These are phyloP conservation scores for Ericerus pela DNA, from an alignment of 1,140 invertebrate genomes.

Conservation along the genomic window DNA sequence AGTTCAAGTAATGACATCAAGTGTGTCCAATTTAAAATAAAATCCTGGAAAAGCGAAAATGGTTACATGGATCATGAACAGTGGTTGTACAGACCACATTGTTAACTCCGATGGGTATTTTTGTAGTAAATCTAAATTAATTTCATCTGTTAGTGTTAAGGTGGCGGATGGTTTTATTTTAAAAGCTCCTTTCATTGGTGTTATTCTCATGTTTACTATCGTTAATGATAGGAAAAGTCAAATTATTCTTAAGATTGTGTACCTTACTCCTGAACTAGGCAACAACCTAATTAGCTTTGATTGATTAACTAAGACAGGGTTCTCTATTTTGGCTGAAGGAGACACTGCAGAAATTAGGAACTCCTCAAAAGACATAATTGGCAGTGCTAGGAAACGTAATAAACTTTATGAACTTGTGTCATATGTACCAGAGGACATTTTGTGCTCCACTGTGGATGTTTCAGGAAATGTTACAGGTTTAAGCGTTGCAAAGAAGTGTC, in stretches of 20 bases:
- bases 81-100: no score
- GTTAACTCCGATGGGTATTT: no score
- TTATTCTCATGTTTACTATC: slow-evolving; percentile 17
- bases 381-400: no score
- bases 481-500: slow-evolving; percentile 15
- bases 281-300: slow-evolving; percentile 21
- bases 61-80: no score
- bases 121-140: slow-evolving; percentile 18
- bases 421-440: neutral
- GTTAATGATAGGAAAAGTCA: slow-evolving; percentile 15
- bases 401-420: slow-evolving; percentile 9
- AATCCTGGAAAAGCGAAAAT: no score
- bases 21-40: no score
- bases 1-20: no score
- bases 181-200: slow-evolving; percentile 16
- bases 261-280: slow-evolving; percentile 7
- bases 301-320: no score
- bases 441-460: neutral
- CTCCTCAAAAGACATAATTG: neutral
- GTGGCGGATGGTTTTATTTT: slow-evolving; percentile 19
- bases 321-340: no score
- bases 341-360: neutral
- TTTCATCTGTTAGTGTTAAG: slow-evolving; percentile 19
- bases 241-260: slow-evolving; percentile 20
- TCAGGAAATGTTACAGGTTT: neutral